phyloP scores from a whole-genome alignment of 1,140 invertebrate genomes.

The Heliconius melpomene region DNA sequence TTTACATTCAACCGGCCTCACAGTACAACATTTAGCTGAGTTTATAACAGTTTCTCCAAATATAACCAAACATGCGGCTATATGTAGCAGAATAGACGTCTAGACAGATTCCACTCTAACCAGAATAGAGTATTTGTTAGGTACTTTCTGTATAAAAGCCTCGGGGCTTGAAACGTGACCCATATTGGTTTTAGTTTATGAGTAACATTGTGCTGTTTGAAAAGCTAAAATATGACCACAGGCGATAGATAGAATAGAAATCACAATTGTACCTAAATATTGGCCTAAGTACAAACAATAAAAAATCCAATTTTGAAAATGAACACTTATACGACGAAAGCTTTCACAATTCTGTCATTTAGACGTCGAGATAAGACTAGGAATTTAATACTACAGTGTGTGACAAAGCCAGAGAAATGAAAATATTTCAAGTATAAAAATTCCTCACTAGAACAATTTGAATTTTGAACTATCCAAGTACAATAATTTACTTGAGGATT shows the following conservation, averaged over 20 bases:
- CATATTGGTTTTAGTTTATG: slow-evolving; percentile 2
- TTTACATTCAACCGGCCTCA: too few species aligned
- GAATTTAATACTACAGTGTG: not conserved
- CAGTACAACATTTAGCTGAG: too few species aligned
- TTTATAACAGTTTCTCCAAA: not conserved
- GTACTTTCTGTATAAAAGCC: slow-evolving; percentile 6
- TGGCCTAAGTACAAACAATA: not conserved
- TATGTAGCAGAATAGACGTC: not conserved
- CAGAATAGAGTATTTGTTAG: slow-evolving; percentile 1
- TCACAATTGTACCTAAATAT: not conserved
- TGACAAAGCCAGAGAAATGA: not conserved
- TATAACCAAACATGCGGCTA: not conserved
- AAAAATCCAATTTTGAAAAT: not conserved
- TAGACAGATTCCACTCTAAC: too few species aligned
- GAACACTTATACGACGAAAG: not conserved
- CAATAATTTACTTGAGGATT: not conserved
- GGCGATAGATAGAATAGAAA: too few species aligned
- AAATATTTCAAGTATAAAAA: not conserved
- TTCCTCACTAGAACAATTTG: not conserved
- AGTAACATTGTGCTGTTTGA: not conserved
- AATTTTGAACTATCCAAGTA: not conserved
- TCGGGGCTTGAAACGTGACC: slow-evolving; percentile 1
- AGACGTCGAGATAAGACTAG: not conserved
- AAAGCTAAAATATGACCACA: not conserved
- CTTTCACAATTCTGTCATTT: not conserved